Evolutionary conservation across 2,888 invertebrate species (phyloP).

Genomic region (Lochmaea crataegi): DNA sequence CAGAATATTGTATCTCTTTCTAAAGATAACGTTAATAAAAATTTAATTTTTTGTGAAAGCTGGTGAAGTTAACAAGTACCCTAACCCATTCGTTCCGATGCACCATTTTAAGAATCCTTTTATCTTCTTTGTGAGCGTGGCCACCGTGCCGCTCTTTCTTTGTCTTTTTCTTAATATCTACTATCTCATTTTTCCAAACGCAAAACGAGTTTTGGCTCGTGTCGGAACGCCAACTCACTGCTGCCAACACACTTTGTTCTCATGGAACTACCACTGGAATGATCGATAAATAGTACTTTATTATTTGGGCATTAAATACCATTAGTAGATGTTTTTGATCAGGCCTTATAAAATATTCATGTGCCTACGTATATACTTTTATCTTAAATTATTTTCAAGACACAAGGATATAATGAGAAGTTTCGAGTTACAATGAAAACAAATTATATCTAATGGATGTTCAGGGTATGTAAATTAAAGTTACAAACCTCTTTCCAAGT

Average conservation of each 20-base stretch:
- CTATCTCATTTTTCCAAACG: constrained; percentile 11
- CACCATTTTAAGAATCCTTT: constrained; percentile 40
- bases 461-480: no score
- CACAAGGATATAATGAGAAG: no score
- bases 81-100: constrained; percentile 30
- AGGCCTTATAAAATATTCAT: no score
- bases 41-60: neutral
- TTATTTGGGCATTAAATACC: neutral
- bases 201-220: constrained; percentile 28
- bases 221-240: constrained; percentile 39
- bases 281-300: neutral
- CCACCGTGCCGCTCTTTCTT: constrained; percentile 37
- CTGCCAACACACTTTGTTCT: constrained; percentile 16
- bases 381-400: no score
- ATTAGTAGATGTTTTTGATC: neutral
- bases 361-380: no score
- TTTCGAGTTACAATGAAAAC: no score
- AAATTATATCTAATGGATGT: no score
- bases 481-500: no score
- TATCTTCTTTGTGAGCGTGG: constrained; percentile 44
- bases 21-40: no score
- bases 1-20: no score
- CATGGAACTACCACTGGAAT: neutral
- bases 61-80: constrained; percentile 23
- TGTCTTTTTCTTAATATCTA: constrained; percentile 2